Percentiles rank a stretch among this genome's conserved stretches.
Conservation (phyloP, 2,888 invertebrate species). For the Osmoderma eremita region DNA sequence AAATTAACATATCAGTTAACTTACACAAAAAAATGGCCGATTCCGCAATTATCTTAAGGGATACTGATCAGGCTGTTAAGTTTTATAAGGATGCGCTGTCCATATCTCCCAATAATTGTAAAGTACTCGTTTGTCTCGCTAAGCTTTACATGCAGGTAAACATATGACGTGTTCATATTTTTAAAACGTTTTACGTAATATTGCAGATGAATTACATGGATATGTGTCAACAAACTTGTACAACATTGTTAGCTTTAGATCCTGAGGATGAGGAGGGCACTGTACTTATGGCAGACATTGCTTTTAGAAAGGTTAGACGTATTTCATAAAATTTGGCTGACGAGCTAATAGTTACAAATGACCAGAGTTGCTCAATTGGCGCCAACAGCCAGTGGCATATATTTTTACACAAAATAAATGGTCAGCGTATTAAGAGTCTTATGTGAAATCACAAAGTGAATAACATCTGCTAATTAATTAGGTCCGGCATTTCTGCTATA, state of each 20-base stretch:
- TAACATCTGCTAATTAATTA: no score
- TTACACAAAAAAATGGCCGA: constrained; percentile 81
- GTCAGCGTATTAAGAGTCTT: no score
- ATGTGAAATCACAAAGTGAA: no score
- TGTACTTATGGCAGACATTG: constrained; percentile 96
- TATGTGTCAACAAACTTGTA: constrained; percentile 87
- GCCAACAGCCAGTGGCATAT: no score
- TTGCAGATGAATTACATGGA: constrained; percentile 83
- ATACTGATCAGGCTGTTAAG: constrained; percentile 79
- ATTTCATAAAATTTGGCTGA: no score
- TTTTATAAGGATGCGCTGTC: constrained; percentile 88
- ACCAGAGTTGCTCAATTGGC: no score
- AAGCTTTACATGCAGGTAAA: constrained; percentile 83
- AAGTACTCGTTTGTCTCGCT: constrained; percentile 77
- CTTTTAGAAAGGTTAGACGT: constrained; percentile 78
- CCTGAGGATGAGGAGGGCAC: constrained; percentile 92
- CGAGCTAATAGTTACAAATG: no score
- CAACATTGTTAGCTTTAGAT: constrained; percentile 82
- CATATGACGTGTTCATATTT: constrained; percentile 2
- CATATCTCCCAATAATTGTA: constrained; percentile 79
- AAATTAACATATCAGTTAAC: constrained; percentile 62
- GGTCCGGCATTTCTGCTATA: no score
- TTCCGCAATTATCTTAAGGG: constrained; percentile 71
- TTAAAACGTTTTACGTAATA: not conserved
- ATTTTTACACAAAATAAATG: no score